Evolutionary conservation across 2,113 vertebrate genomes (phyloP), one percentile per base, ranked within the genome.

Genomic region (Protomyctophum bolini): DNA sequence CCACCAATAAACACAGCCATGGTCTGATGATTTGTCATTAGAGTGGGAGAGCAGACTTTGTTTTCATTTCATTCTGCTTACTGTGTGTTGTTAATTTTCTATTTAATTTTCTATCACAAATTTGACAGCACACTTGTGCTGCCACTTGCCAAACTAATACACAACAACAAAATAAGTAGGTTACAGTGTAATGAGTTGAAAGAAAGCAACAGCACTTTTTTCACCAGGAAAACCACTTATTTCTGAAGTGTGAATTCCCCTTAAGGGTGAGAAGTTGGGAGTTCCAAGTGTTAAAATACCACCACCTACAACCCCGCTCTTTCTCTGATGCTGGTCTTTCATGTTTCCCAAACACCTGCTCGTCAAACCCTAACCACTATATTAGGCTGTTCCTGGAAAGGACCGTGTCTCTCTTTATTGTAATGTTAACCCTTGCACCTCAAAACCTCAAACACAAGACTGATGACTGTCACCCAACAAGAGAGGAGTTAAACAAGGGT

Each of bases 21-120:
- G 80, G 75, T 88, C 77, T 77, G 1, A 69, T 63, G 10, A 71
- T 68, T 80, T 59, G 65, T 73, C 76, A 72, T 63, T 76, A 66
- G 69, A 66, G 21, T 33, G 81, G 75, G 68, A 77, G 79, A 63
- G 68, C 74, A 85, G 75, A 77, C 47, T 67, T 59, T 66, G 56
- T 58, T 56, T 61, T 58, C 14, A 67, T 47, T 58, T 64, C 49
- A 48, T 78, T 75, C 68, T 68, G 54, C 28, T 33, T 49, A 28
- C 63, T 68, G 57, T 50, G 63, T 58, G 47, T 76, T 81, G 73
- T 72, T 6, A 0, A 14, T 63, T 59, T 73, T 14, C 61, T 69
- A 58, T 63, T 41, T 58, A 33, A 75, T 78, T 75, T 66, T 61
- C 49, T 15, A 77, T 41, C 78, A 72, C 61, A 10, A 72, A 70